Evolutionary conservation across 1,140 invertebrate species (phyloP).

Genomic region (Condylostylus longicornis): DNA sequence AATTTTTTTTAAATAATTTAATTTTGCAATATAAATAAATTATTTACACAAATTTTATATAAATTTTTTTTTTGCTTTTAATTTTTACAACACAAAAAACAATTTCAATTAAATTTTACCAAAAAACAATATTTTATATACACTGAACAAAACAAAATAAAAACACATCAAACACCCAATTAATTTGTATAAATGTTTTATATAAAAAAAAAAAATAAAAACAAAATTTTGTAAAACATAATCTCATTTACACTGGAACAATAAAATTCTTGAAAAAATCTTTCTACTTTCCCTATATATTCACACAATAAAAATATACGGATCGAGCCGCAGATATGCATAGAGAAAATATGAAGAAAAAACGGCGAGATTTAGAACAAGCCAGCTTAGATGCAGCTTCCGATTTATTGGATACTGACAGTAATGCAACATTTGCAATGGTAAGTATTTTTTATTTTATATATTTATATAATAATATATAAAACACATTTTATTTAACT

Average conservation of each 20-base stretch:
- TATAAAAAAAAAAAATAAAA: conserved; percentile 1
- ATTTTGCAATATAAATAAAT: no score
- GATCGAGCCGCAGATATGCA: conserved; percentile 45
- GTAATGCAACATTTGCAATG: conserved; percentile 72
- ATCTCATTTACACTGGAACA: conserved; percentile 15
- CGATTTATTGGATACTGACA: conserved; percentile 67
- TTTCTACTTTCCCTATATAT: no score
- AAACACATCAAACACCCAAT: neutral
- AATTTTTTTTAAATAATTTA: no score
- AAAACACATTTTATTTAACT: neutral
- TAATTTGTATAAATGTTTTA: neutral
- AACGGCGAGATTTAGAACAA: conserved; percentile 69
- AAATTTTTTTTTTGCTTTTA: no score
- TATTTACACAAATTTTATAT: no score
- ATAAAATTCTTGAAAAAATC: conserved; percentile 32
- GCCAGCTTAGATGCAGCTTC: conserved; percentile 68
- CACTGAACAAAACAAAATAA: neutral
- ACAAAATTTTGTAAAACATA: neutral
- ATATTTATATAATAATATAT: neutral
- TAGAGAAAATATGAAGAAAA: conserved; percentile 80
- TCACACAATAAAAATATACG: conserved; percentile 28
- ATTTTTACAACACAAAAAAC: neutral
- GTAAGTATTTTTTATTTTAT: conserved; percentile 36
- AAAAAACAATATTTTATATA: neutral
- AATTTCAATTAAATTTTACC: no score